Percentiles rank a stretch among this genome's conserved stretches.
Evolutionary conservation across 2,888 invertebrate species (phyloP).

Genomic region (Dryobotodes eremita): DNA sequence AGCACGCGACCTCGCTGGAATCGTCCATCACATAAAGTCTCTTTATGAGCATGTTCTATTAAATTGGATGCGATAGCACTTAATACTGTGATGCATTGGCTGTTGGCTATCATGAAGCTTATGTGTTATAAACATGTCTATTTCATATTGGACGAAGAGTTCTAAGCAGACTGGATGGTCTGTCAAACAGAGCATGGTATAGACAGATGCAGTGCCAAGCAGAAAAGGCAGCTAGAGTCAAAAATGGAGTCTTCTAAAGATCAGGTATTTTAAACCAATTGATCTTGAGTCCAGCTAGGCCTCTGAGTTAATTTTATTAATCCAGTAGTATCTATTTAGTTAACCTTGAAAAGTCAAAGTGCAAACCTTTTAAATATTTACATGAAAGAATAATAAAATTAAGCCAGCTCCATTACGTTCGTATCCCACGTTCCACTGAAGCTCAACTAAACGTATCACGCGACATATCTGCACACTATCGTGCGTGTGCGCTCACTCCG

Average conservation of each 20-base stretch:
- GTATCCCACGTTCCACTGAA: slow-evolving; percentile 7
- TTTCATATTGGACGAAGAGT: neutral
- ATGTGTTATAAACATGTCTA: neutral
- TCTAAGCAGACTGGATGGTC: neutral
- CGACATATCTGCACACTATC: slow-evolving; percentile 57
- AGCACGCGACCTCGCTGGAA: slow-evolving; percentile 2
- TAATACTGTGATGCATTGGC: slow-evolving; percentile 16
- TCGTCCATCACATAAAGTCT: slow-evolving; percentile 27
- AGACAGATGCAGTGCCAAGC: neutral
- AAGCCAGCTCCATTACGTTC: slow-evolving; percentile 2
- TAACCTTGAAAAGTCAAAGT: neutral
- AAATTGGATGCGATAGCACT: slow-evolving; percentile 41
- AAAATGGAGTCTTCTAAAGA: no score
- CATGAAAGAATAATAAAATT: neutral
- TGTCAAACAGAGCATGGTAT: neutral
- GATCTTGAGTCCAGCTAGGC: neutral
- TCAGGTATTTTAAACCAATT: no score
- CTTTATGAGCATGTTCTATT: slow-evolving; percentile 54
- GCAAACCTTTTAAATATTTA: neutral
- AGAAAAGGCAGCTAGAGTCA: neutral
- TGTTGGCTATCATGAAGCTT: slow-evolving; percentile 14
- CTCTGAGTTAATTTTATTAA: neutral
- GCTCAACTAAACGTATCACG: slow-evolving; percentile 41
- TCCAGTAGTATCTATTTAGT: neutral
- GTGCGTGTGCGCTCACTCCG: slow-evolving; percentile 56